Percentiles rank a stretch among this genome's conserved stretches.
Evolutionary conservation across 2,797 vertebrate genomes (phyloP).

Genomic region (Onychomys torridus): DNA sequence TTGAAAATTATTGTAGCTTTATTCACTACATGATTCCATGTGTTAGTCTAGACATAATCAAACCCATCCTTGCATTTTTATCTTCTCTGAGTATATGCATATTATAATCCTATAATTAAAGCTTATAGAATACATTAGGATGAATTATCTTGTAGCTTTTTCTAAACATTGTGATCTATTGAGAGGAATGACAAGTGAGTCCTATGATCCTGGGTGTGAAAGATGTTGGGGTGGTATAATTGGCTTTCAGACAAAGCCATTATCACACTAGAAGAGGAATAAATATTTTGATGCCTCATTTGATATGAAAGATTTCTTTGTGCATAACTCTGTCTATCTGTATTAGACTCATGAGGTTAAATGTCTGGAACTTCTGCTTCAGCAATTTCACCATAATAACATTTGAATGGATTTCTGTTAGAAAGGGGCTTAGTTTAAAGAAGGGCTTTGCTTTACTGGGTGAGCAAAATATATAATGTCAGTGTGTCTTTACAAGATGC

Average conservation of each 20-base stretch:
- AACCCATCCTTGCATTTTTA: constrained; percentile 38
- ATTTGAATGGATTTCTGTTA: constrained; percentile 38
- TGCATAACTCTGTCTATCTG: background rate
- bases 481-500: background rate
- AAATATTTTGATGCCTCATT: background rate
- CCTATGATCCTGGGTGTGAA: background rate
- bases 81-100: background rate
- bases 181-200: background rate
- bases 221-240: background rate
- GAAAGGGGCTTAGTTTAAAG: background rate
- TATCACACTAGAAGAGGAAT: background rate
- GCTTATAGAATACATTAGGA: background rate
- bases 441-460: background rate
- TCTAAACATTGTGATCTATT: background rate
- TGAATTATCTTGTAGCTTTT: constrained; percentile 34
- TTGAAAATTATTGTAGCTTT: constrained; percentile 58
- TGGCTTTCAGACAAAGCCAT: constrained; percentile 2
- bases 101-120: constrained; percentile 58
- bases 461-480: constrained; percentile 2
- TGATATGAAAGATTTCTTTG: background rate
- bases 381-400: constrained; percentile 27
- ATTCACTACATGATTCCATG: constrained; percentile 40
- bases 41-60: constrained; percentile 64
- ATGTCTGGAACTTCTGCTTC: background rate
- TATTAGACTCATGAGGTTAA: background rate